phyloP scores from a whole-genome alignment of 2,113 vertebrate species.

The Dendropsophus ebraccatus region DNA sequence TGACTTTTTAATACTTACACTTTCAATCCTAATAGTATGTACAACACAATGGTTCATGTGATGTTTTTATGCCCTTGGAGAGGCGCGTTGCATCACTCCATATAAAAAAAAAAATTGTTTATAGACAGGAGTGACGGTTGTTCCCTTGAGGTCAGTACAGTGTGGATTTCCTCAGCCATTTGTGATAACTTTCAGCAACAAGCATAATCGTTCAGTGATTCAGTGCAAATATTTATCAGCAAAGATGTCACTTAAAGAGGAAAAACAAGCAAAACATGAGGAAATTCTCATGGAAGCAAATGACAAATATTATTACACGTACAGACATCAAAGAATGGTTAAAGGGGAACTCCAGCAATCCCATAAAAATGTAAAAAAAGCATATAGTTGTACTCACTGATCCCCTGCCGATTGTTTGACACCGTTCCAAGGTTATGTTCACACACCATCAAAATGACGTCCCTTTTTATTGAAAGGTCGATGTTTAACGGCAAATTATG shows the following conservation, averaged over 20 bases:
- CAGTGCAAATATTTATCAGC: conserved; percentile 32
- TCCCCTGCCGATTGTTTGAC: too few species aligned
- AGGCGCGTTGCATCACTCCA: not conserved
- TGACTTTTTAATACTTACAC: not conserved
- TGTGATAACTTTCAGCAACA: not conserved
- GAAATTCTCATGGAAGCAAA: not conserved
- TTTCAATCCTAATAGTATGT: not conserved
- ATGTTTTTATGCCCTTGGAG: conserved; percentile 46
- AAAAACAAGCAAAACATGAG: not conserved
- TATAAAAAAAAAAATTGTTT: conserved; percentile 29
- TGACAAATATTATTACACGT: not conserved
- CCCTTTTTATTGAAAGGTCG: too few species aligned
- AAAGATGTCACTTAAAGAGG: not conserved
- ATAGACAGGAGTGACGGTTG: conserved; percentile 12
- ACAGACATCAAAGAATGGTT: too few species aligned
- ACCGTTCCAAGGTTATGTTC: too few species aligned
- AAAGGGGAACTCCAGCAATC: too few species aligned
- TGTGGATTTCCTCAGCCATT: conserved; percentile 32
- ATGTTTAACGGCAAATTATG: too few species aligned
- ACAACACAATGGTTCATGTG: conserved; percentile 22
- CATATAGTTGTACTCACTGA: too few species aligned
- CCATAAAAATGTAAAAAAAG: too few species aligned
- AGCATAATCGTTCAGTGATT: not conserved
- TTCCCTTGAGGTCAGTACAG: conserved; percentile 38
- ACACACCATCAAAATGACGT: too few species aligned